A percentile compares a stretch with the other conserved stretches of the same genome.
phyloP scores from a whole-genome alignment of 2,797 vertebrate species.

The Chaetophractus vellerosus region DNA sequence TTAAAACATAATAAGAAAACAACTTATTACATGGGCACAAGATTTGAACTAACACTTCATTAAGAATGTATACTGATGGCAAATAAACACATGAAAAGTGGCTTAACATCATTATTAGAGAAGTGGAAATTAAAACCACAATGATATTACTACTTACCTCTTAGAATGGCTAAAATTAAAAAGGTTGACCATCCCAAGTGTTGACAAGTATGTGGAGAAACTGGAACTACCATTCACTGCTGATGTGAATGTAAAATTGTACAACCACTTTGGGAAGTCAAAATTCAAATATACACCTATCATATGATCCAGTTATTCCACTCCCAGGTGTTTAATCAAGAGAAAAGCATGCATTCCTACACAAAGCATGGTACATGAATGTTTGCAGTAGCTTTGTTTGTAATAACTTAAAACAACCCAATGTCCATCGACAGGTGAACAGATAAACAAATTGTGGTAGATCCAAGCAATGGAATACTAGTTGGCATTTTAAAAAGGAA shows the following conservation, averaged over 20 bases:
- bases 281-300: background rate
- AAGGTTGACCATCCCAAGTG: background rate
- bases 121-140: background rate
- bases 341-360: background rate
- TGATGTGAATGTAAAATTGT: background rate
- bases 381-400: background rate
- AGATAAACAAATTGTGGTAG: background rate
- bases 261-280: background rate
- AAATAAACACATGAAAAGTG: background rate
- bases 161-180: background rate
- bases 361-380: background rate
- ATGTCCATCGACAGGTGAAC: background rate
- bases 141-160: background rate
- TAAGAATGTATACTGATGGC: background rate
- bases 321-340: background rate
- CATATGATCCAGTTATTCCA: background rate
- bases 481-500: background rate
- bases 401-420: background rate
- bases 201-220: background rate
- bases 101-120: background rate
- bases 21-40: background rate
- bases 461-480: background rate
- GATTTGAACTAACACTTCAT: background rate
- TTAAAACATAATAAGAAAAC: background rate
- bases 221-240: background rate